These are phyloP conservation scores for Poeciliopsis occidentalis DNA, from an alignment of 2,113 vertebrate species.

Conservation along the genomic window DNA sequence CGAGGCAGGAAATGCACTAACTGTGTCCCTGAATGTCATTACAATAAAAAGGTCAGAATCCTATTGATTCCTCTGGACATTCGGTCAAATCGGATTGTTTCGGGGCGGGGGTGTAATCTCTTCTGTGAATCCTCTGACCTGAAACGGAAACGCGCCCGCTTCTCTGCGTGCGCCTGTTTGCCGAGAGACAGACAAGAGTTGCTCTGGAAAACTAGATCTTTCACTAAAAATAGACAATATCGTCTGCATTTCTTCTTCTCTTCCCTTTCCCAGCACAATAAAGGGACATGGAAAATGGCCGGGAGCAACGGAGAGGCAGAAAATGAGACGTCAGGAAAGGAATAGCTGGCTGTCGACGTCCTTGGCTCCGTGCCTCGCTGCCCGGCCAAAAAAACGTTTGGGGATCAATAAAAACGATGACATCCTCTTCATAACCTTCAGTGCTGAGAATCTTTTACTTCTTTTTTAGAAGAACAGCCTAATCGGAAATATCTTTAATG, in stretches of 20 bases:
- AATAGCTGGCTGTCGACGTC: slow-evolving; percentile 64
- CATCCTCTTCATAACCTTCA: slow-evolving; percentile 59
- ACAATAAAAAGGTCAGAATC: slow-evolving; percentile 44
- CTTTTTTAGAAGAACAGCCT: slow-evolving; percentile 18
- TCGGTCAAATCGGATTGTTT: slow-evolving; percentile 44
- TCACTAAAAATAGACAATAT: slow-evolving; percentile 58
- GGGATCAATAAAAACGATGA: slow-evolving; percentile 62
- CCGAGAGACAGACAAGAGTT: background rate
- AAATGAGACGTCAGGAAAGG: slow-evolving; percentile 49
- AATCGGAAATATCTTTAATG: slow-evolving; percentile 62
- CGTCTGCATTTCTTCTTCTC: slow-evolving; percentile 13
- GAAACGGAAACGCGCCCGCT: slow-evolving; percentile 48
- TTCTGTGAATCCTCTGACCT: slow-evolving; percentile 41
- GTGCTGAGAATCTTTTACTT: slow-evolving; percentile 49
- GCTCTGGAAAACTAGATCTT: slow-evolving; percentile 52
- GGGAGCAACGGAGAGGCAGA: slow-evolving; percentile 46
- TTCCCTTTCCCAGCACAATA: slow-evolving; percentile 25
- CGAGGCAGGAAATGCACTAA: slow-evolving; percentile 1
- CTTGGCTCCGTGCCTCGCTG: slow-evolving; percentile 58
- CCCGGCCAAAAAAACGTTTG: slow-evolving; percentile 46
- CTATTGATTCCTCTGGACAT: slow-evolving; percentile 33
- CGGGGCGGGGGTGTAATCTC: slow-evolving; percentile 24
- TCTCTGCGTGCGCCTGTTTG: slow-evolving; percentile 1
- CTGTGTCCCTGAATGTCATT: slow-evolving; percentile 6
- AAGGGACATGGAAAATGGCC: slow-evolving; percentile 52